A percentile compares a stretch with the other conserved stretches of the same genome.
phyloP scores from a whole-genome alignment of 2,888 invertebrate species.

The Margaritifera margaritifera region DNA sequence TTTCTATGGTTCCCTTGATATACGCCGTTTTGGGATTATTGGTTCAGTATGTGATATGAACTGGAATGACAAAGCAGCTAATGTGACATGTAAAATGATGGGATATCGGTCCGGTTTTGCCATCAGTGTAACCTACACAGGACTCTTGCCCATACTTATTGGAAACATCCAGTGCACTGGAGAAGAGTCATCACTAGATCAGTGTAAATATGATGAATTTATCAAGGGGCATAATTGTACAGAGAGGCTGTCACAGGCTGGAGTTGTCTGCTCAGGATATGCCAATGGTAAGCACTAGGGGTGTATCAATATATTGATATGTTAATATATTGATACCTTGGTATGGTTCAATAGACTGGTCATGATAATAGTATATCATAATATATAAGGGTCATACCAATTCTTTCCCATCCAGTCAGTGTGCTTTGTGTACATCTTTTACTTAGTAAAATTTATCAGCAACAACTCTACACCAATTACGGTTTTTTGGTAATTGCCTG shows the following conservation, averaged over 20 bases:
- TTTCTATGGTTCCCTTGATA: constrained; percentile 43
- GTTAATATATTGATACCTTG: no score
- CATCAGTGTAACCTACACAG: constrained; percentile 32
- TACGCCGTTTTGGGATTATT: constrained; percentile 47
- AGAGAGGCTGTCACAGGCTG: constrained; percentile 32
- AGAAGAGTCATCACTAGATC: constrained; percentile 28
- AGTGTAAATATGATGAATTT: constrained; percentile 39
- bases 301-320: not conserved
- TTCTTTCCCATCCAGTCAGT: no score
- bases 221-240: constrained; percentile 40
- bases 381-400: no score
- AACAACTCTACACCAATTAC: no score
- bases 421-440: no score
- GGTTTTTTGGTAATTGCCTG: no score
- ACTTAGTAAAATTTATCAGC: no score
- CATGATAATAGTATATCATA: no score
- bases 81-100: constrained; percentile 75
- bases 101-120: constrained; percentile 69
- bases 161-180: constrained; percentile 45
- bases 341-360: no score
- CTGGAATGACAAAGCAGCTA: constrained; percentile 76
- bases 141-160: constrained; percentile 38
- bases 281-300: constrained; percentile 19
- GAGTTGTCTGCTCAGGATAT: constrained; percentile 50
- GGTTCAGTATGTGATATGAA: constrained; percentile 65